Percentiles rank a stretch among this genome's conserved stretches.
Evolutionary conservation across 2,888 invertebrate genomes (phyloP).

Genomic region (Caenorhabditis afra): DNA sequence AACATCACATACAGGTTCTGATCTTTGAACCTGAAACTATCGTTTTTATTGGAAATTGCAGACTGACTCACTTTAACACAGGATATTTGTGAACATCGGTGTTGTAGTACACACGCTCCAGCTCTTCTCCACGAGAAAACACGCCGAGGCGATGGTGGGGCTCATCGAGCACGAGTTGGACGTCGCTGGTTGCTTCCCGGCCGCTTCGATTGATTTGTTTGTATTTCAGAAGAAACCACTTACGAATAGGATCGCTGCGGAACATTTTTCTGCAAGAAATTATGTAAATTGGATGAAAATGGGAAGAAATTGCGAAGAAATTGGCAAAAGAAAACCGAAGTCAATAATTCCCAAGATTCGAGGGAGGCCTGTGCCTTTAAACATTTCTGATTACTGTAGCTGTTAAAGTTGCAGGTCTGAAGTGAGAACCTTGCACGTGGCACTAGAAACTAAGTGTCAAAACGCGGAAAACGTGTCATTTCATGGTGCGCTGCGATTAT

Average conservation of each 20-base stretch:
- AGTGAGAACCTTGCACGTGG: too few species aligned
- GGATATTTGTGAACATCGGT: constrained; percentile 36
- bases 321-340: not conserved
- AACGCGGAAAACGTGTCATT: too few species aligned
- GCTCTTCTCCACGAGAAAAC: constrained; percentile 10
- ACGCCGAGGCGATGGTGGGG: not conserved
- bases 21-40: constrained; percentile 27
- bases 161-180: constrained; percentile 14
- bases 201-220: constrained; percentile 23
- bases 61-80: constrained; percentile 7
- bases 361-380: not conserved
- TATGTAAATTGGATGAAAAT: too few species aligned
- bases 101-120: constrained; percentile 26
- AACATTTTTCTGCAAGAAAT: constrained; percentile 5
- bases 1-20: constrained; percentile 13
- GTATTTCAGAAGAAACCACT: constrained; percentile 18
- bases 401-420: too few species aligned
- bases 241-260: not conserved
- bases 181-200: constrained; percentile 15
- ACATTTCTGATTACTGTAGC: not conserved
- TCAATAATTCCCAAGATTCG: not conserved
- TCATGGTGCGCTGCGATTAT: not conserved
- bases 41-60: not conserved
- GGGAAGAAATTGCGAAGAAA: too few species aligned
- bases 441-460: too few species aligned